Evolutionary conservation across 2,888 invertebrate species (phyloP).

Genomic region (Volucella inflata): DNA sequence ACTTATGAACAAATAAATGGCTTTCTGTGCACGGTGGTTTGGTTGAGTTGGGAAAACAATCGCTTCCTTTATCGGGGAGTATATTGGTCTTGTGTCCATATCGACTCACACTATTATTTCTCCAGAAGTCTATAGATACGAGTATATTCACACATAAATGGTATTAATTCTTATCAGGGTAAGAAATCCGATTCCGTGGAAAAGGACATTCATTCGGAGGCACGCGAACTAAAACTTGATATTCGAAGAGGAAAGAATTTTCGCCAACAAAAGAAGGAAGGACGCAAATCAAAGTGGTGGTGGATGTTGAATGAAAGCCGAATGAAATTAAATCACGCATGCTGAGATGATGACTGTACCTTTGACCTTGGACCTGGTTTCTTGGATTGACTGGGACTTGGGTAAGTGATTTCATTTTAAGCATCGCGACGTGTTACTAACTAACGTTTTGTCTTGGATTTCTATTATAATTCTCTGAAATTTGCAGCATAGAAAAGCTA

Average conservation of each 20-base stretch:
- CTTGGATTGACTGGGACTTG: no score
- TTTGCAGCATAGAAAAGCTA: no score
- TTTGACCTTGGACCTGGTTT: no score
- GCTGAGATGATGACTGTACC: background rate
- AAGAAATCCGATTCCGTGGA: constrained; percentile 47
- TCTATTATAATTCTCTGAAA: background rate
- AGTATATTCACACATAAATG: constrained; percentile 27
- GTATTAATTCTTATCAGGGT: constrained; percentile 57
- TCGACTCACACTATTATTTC: constrained; percentile 17
- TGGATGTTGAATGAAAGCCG: background rate
- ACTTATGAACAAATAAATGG: constrained; percentile 60
- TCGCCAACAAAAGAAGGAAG: constrained; percentile 21
- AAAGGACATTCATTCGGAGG: constrained; percentile 56
- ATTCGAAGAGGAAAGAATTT: constrained; percentile 31
- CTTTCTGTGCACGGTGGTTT: constrained; percentile 20
- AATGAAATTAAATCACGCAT: constrained; percentile 41
- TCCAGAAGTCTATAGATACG: constrained; percentile 35
- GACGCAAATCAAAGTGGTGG: constrained; percentile 28
- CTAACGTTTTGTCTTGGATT: no score
- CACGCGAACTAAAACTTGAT: constrained; percentile 59
- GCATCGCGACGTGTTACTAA: no score
- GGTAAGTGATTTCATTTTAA: no score
- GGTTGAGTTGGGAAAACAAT: constrained; percentile 48
- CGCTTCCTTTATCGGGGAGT: constrained; percentile 41
- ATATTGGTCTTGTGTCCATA: constrained; percentile 8